Evolutionary conservation across 2,888 invertebrate species (phyloP), one percentile per base, ranked within the genome.

Genomic region (Cepaea hortensis): DNA sequence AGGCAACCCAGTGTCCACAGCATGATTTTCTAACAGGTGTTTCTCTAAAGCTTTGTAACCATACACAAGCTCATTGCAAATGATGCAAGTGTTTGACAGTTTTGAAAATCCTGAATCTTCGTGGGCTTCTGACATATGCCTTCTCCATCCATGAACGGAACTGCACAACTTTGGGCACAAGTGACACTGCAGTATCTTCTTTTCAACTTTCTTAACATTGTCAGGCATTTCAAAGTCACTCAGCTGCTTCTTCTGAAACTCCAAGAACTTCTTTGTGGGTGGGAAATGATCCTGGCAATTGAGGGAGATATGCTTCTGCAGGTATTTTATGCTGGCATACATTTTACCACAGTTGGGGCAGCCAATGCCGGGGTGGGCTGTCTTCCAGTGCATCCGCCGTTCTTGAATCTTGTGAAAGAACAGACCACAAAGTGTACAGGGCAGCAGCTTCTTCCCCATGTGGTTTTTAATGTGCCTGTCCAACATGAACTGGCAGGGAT

Each of bases 271-370:
- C 55, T 87, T 84, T 7, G 87, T 81, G 23, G 87, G 75, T 48
- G 87, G 87, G 68, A 79, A 87, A 81, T 87, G 87, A 68, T 87
- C 87, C 68, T 84, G 84, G 70, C 87, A 87, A 46, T 87, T 84
- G 13, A 87, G 84, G 46, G 87, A 84, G n/a, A 87, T 87, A 68
- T 87, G 87, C 55, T 87, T 87, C 55, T 87, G 87, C 23, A 87
- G 81, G 50, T 87, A 87, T 20, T 87, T 87, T 35, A 87, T 87
- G 65, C 87, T 87, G 62, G 87, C 87, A 65, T 87, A 87, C 87
- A 87, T 87, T 76, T 87, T 87, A 23, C 87, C 87, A 87, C 87
- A 87, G 76, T 87, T 87, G 0, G 87, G 87, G 61, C 87, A 87
- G 13, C 87, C 87, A 48, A 87, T 84, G 68, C 87, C 87, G 76